Conservation (phyloP, 2,113 vertebrate species). For the Synodontis membranacea region DNA sequence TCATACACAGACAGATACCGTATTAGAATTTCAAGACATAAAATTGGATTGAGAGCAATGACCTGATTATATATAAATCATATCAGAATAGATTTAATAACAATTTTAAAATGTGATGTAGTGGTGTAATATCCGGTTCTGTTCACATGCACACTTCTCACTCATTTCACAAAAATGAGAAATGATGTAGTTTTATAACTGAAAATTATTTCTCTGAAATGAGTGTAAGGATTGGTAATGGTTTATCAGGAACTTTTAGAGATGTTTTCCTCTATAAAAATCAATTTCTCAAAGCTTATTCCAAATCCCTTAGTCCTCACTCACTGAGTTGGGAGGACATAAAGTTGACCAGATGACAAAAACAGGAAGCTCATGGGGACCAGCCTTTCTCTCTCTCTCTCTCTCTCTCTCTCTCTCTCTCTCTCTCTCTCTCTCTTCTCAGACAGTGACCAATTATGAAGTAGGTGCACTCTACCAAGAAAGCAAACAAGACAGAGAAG, state of each 20-base stretch:
- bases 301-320: constrained; percentile 3
- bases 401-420: background rate
- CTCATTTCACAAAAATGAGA: background rate
- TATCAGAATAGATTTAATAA: background rate
- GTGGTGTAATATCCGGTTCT: background rate
- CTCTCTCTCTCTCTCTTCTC: background rate
- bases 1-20: background rate
- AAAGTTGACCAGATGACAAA: constrained; percentile 12
- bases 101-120: background rate
- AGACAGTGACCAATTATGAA: constrained; percentile 15
- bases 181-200: background rate
- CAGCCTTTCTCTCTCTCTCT: background rate
- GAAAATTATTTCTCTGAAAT: too few species aligned
- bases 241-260: constrained; percentile 5
- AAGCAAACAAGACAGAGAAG: background rate
- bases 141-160: background rate
- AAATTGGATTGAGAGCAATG: background rate
- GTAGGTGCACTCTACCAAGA: background rate
- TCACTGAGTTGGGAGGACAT: background rate
- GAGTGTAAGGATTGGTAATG: background rate
- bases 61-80: background rate
- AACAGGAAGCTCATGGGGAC: background rate
- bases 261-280: constrained; percentile 4
- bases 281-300: constrained; percentile 18
- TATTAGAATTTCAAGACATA: background rate